Percentiles rank a stretch among this genome's conserved stretches.
These are phyloP conservation scores for Poeciliopsis prolifica DNA, from an alignment of 2,113 vertebrate species.

Conservation along the genomic window DNA sequence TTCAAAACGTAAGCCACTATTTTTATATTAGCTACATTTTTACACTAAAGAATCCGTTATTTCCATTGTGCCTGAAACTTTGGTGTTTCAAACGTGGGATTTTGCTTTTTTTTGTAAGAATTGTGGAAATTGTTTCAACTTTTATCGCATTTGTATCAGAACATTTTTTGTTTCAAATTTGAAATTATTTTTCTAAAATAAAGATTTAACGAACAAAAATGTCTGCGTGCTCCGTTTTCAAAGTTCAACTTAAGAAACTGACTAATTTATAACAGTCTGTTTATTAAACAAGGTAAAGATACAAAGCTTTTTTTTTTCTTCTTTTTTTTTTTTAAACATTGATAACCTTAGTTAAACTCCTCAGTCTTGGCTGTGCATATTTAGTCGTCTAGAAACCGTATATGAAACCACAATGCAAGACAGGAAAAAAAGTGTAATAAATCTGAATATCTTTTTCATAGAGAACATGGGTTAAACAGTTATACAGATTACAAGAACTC, in stretches of 20 bases:
- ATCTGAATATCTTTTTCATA: slow-evolving; percentile 90
- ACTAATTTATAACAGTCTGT: slow-evolving; percentile 80
- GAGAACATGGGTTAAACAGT: slow-evolving; percentile 88
- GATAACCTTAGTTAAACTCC: slow-evolving; percentile 78
- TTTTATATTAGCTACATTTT: slow-evolving; percentile 28
- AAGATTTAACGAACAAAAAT: not conserved
- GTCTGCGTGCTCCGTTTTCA: not conserved
- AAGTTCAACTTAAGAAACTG: not conserved
- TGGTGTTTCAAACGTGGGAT: not conserved
- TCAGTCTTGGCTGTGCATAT: slow-evolving; percentile 81
- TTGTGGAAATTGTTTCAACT: not conserved
- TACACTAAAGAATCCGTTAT: slow-evolving; percentile 4
- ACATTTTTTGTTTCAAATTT: not conserved
- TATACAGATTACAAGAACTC: slow-evolving; percentile 89
- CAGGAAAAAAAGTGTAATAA: slow-evolving; percentile 81
- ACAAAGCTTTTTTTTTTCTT: slow-evolving; percentile 75
- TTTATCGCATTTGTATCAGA: not conserved
- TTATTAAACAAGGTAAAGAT: slow-evolving; percentile 86
- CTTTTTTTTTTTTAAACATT: slow-evolving; percentile 74
- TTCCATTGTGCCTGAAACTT: slow-evolving; percentile 62
- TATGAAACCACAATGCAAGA: slow-evolving; percentile 85
- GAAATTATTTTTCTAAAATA: slow-evolving; percentile 74
- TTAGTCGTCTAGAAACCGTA: slow-evolving; percentile 78
- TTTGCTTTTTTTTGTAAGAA: too few species aligned
- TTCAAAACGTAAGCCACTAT: not conserved